Base-by-base conservation (phyloP, 2,113 vertebrate species). In the Himantopus leucocephalus region DNA sequence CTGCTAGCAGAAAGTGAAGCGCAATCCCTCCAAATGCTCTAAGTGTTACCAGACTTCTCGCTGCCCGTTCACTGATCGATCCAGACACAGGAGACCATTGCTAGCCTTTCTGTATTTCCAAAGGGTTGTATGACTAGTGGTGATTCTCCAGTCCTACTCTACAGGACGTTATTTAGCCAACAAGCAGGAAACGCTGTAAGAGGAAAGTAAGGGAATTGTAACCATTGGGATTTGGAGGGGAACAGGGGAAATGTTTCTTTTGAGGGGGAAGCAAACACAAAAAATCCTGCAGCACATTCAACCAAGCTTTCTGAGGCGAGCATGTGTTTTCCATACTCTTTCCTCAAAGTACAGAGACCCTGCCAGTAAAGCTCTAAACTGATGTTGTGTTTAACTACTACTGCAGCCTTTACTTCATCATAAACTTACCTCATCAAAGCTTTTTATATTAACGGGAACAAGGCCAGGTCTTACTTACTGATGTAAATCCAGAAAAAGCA, bases 321-420 rank as follows among this genome's bases (percentile, higher is more conserved):
- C n/a, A 14, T n/a, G 10, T 64, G 53, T 76, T 96, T 96, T 93
- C 74, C 72, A 60, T 85, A 48, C 8, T 70, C 39, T 41, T 85
- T 88, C 81, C 39, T 45, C 47, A 78, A 80, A 92, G 37, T 19
- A 70, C 34, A 18, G 41, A 59, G 10, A 92, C 60, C 12, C 55
- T 92, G 59, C 47, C 71, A 93, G 41, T 43, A 71, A 90, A 70
- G 29, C 74, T 70, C 77, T 85, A 32, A 83, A 74, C 4, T 63
- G 7, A 85, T 53, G 8, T 37, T 70, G 23, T 4, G 0, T 59
- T 79, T 83, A 47, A 62, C 63, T 84, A 47, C 45, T 74, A 50
- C 45, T 17, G 19, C 59, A 79, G 39, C 26, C 32, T 64, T 90
- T 60, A 78, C 27, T 71, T 84, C 50, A 48, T 55, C 68, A 63